phyloP scores from a whole-genome alignment of 1,140 invertebrate species.

The Coenobita brevimanus region DNA sequence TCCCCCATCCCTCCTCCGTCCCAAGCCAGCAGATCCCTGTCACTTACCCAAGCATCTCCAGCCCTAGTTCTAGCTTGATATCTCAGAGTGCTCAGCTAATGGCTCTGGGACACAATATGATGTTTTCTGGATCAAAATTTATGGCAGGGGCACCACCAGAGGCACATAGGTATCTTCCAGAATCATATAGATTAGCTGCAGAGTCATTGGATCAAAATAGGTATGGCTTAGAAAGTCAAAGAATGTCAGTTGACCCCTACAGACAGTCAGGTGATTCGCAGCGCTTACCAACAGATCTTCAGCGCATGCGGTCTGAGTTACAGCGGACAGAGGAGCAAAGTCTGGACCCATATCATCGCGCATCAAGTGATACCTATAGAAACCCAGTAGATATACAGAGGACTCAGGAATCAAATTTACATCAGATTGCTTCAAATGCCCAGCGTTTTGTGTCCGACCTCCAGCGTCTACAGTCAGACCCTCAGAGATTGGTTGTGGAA shows the following conservation, averaged over 20 bases:
- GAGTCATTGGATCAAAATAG: slow-evolving; percentile 60
- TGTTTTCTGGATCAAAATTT: slow-evolving; percentile 63
- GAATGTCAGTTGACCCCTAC: slow-evolving; percentile 60
- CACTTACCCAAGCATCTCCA: slow-evolving; percentile 50
- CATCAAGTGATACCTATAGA: slow-evolving; percentile 54
- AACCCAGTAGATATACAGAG: slow-evolving; percentile 61
- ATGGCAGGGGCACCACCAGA: slow-evolving; percentile 62
- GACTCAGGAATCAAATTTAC: slow-evolving; percentile 39
- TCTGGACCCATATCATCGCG: slow-evolving; percentile 46
- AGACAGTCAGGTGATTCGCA: slow-evolving; percentile 55
- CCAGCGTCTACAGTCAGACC: slow-evolving; percentile 55
- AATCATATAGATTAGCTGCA: slow-evolving; percentile 58
- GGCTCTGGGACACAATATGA: slow-evolving; percentile 64
- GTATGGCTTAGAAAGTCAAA: slow-evolving; percentile 51
- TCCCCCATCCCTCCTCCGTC: slow-evolving; percentile 61
- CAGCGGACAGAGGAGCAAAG: slow-evolving; percentile 48
- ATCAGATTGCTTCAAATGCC: slow-evolving; percentile 42
- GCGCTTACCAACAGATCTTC: slow-evolving; percentile 49
- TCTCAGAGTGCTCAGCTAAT: slow-evolving; percentile 59
- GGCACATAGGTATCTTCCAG: slow-evolving; percentile 65
- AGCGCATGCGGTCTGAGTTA: slow-evolving; percentile 56
- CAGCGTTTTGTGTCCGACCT: slow-evolving; percentile 59
- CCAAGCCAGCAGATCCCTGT: slow-evolving; percentile 52
- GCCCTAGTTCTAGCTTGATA: slow-evolving; percentile 53
- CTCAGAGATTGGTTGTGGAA: slow-evolving; percentile 42